Evolutionary conservation across 1,140 invertebrate species (phyloP), one percentile per base, ranked within the genome.

Genomic region (Anoplolepis gracilipes): DNA sequence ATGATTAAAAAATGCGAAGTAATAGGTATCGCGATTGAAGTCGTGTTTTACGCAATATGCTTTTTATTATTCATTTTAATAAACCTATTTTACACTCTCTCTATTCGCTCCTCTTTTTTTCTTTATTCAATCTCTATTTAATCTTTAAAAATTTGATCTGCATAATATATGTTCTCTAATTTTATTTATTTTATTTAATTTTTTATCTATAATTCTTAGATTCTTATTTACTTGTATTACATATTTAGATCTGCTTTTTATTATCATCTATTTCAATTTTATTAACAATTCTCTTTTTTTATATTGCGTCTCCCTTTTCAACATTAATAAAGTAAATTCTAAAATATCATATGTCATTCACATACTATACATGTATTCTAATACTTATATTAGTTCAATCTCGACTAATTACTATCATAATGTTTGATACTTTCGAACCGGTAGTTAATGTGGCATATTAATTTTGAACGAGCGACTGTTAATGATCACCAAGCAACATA

Each of bases 1-100:
- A n/a, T 19, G 22, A 57, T 36, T 57, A 22, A 57, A 62, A 76
- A 61, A 59, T 76, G 33, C 55, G 22, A 76, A 11, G 57, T 76
- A 30, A 62, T 76, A 49, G 4, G 16, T 62, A 62, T 30, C 39
- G 22, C 22, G 22, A 39, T 76, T 30, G 28, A 53, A 55, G n/a
- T 73, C 30, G 13, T 19, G 3, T 49, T 33, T 73, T 39, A 10
- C 8, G 33, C 22, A 61, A 76, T 59, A 0, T 5, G 1, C 3
- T n/a, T 61, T 73, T 33, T 16, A 72, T 72, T 33, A 70, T 46
- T 70, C 5, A 33, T n/a, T 30, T 6, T n/a, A 13, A 49, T 25
- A 42, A 42, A 67, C 5, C n/a, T 22, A 5, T 19, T 67, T 42
- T 69, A 69, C 10, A 22, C 8, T 22, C 10, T 25, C 19, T 22